phyloP scores from a whole-genome alignment of 2,888 invertebrate species.

The Euphydryas editha region DNA sequence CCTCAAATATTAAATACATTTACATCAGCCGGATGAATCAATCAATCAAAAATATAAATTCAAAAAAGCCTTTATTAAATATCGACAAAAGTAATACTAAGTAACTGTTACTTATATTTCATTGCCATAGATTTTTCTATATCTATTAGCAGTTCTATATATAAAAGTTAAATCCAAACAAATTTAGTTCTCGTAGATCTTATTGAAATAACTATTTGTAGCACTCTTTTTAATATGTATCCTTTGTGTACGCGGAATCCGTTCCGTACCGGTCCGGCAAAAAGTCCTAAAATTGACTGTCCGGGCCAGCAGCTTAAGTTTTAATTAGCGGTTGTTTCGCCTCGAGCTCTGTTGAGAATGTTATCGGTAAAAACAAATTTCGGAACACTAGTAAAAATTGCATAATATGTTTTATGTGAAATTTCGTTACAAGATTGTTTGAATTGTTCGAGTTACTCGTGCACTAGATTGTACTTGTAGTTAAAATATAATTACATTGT shows the following conservation, averaged over 20 bases:
- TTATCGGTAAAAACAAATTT: conserved; percentile 25
- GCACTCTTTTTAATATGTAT: conserved; percentile 16
- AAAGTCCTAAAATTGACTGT: conserved; percentile 65
- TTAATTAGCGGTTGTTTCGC: conserved; percentile 62
- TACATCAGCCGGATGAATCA: too few relatives aligned
- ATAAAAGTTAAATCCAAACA: not conserved
- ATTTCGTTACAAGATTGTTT: not conserved
- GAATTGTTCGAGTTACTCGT: not conserved
- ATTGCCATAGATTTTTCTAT: too few relatives aligned
- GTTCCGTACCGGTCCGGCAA: conserved; percentile 47
- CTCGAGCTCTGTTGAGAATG: conserved; percentile 15
- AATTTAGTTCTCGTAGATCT: not conserved
- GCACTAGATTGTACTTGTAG: not conserved
- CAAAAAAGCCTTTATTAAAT: too few relatives aligned
- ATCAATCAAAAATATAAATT: too few relatives aligned
- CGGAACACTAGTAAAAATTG: conserved; percentile 10
- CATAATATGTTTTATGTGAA: not conserved
- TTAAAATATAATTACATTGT: not conserved
- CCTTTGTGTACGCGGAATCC: conserved; percentile 33
- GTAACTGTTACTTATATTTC: too few relatives aligned
- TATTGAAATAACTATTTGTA: not conserved
- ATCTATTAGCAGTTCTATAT: too few relatives aligned
- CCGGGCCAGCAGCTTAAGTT: conserved; percentile 68
- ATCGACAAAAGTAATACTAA: too few relatives aligned
- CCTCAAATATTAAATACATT: too few relatives aligned